phyloP scores from a whole-genome alignment of 2,113 vertebrate species.

The Gymnocephalus cernua region DNA sequence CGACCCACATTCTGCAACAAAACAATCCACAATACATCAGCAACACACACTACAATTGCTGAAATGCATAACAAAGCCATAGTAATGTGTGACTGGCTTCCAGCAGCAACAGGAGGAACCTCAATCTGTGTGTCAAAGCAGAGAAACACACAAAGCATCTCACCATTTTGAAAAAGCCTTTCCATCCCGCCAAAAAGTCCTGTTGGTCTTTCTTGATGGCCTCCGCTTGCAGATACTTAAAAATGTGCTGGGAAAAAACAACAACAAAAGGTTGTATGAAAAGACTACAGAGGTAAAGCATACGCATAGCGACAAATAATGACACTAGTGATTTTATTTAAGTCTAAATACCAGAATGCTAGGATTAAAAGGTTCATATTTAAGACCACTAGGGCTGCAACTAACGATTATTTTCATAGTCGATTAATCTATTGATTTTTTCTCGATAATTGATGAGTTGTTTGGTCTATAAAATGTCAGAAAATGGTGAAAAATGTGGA shows the following conservation, averaged over 20 bases:
- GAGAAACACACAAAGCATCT: conserved; percentile 24
- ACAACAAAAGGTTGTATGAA: background rate
- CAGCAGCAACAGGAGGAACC: background rate
- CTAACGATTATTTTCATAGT: no score
- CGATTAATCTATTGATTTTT: no score
- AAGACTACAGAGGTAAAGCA: background rate
- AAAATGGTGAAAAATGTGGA: no score
- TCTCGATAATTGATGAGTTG: no score
- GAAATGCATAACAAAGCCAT: background rate
- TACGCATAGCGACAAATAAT: background rate
- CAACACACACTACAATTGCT: background rate
- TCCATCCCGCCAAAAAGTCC: conserved; percentile 91
- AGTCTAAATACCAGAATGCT: background rate
- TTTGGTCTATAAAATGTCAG: no score
- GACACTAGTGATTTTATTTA: background rate
- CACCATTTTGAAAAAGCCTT: conserved; percentile 95
- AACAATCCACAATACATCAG: conserved; percentile 21
- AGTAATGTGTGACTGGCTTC: background rate
- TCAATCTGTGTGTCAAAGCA: background rate
- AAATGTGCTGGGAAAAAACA: conserved; percentile 87
- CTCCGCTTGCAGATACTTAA: conserved; percentile 93
- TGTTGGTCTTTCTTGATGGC: conserved; percentile 90
- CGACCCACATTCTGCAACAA: conserved; percentile 91
- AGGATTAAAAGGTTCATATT: background rate
- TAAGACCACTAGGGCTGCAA: background rate